Evolutionary conservation across 2,113 vertebrate genomes (phyloP), one percentile per base, ranked within the genome.

Genomic region (Sapajus apella): DNA sequence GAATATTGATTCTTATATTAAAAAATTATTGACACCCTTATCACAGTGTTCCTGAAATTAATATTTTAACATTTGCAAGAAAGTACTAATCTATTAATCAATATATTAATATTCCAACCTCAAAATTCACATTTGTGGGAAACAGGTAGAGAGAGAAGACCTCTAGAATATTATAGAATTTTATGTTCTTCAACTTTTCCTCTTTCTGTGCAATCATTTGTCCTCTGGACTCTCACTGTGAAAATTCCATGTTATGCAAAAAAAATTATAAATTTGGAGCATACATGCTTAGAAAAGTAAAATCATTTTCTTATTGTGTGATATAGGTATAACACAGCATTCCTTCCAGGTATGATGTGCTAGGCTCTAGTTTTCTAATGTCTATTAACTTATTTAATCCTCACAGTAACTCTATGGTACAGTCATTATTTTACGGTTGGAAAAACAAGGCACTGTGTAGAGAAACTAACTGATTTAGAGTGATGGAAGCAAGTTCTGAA

Each of bases 41-140:
- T 97, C 96, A 93, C 17, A 87, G 70, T 93, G 79, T 96, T 96
- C 87, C 75, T 97, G 91, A 97, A 97, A 98, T 98, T 96, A 96
- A 91, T 97, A 96, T 97, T 95, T 96, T 96, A 97, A 82, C 91
- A 93, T 97, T 97, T 95, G 94, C 76, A 97, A 94, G 80, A 96
- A 94, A 91, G 17, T 9, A 40, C 37, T 58, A 90, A 97, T 96
- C 83, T 97, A 70, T 88, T 95, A 43, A 96, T 96, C 96, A 92
- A 45, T 70, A 86, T 37, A 95, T 97, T 97, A 96, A 86, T 95
- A 97, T 97, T 90, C 75, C 95, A 58, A 93, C 40, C 52, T 81
- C 80, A 91, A 85, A 77, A 90, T 95, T 95, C 70, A 92, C 83
- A 93, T 94, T 92, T 94, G 13, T 43, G 6, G 32, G 6, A 64